Conservation (phyloP, 1,140 invertebrate species). For the Phortica variegata region DNA sequence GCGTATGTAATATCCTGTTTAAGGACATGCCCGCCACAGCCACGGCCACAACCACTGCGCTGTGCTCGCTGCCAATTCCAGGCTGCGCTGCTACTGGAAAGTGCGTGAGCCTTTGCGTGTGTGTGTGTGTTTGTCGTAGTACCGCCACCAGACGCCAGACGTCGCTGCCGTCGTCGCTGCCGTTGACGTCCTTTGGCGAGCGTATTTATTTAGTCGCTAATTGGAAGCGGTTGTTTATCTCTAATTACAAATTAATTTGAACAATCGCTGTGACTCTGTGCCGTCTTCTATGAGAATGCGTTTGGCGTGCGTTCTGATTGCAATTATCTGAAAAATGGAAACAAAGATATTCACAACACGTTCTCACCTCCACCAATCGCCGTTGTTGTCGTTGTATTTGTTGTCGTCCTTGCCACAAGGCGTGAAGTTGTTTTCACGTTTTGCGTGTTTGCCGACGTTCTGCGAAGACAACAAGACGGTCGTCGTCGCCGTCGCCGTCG, state of each 20-base stretch:
- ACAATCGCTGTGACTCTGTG: slow-evolving; percentile 24
- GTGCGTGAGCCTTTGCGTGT: slow-evolving; percentile 23
- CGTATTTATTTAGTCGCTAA: slow-evolving; percentile 11
- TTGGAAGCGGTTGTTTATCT: slow-evolving; percentile 33
- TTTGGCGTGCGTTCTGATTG: slow-evolving; percentile 46
- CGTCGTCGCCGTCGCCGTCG: slow-evolving; percentile 14
- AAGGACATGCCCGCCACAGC: too few species aligned
- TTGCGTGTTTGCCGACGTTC: too few species aligned
- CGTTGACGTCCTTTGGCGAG: neutral
- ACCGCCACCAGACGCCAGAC: slow-evolving; percentile 22
- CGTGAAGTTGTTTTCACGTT: slow-evolving; percentile 37
- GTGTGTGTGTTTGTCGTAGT: neutral
- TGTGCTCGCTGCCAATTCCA: slow-evolving; percentile 24
- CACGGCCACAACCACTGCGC: too few species aligned
- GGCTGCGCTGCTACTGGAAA: slow-evolving; percentile 42
- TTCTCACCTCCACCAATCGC: slow-evolving; percentile 9
- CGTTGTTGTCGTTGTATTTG: neutral
- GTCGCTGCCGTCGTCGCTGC: slow-evolving; percentile 25
- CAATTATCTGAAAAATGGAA: slow-evolving; percentile 33
- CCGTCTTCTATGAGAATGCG: slow-evolving; percentile 19
- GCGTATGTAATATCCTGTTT: neutral
- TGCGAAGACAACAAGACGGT: too few species aligned
- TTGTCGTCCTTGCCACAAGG: slow-evolving; percentile 47
- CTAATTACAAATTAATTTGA: slow-evolving; percentile 56
- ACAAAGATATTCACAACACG: slow-evolving; percentile 7